Evolutionary conservation across 2,888 invertebrate genomes (phyloP).

Genomic region (Hirtodrosophila duncani): DNA sequence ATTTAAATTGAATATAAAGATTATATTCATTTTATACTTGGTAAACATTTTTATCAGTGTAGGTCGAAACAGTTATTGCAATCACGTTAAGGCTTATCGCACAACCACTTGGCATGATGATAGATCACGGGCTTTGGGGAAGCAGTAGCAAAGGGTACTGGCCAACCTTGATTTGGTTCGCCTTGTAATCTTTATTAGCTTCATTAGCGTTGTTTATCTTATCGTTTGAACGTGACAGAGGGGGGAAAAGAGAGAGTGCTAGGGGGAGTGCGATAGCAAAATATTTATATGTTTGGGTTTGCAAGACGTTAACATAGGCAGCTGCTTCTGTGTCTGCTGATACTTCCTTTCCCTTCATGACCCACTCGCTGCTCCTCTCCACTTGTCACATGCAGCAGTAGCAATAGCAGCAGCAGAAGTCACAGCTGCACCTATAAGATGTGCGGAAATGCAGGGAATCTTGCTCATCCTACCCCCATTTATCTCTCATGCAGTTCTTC

Average conservation of each 20-base stretch:
- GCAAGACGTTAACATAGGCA: too few species aligned
- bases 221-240: too few species aligned
- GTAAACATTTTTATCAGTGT: not conserved
- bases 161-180: slow-evolving; percentile 53
- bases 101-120: slow-evolving; percentile 14
- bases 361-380: not conserved
- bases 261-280: slow-evolving; percentile 9
- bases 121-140: slow-evolving; percentile 5
- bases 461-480: not conserved
- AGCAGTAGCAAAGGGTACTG: not conserved
- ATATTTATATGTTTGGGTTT: not conserved
- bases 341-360: too few species aligned
- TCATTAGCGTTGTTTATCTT: slow-evolving; percentile 59
- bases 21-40: not conserved
- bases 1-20: not conserved
- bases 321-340: too few species aligned
- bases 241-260: too few species aligned
- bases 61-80: not conserved
- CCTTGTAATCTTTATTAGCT: slow-evolving; percentile 48
- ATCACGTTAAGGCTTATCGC: too few species aligned
- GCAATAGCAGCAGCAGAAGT: slow-evolving; percentile 9
- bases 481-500: not conserved
- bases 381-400: not conserved
- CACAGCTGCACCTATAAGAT: slow-evolving; percentile 2
- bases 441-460: slow-evolving; percentile 33